Base-by-base conservation (phyloP, 1,140 invertebrate species). In the Mamestra configurata region DNA sequence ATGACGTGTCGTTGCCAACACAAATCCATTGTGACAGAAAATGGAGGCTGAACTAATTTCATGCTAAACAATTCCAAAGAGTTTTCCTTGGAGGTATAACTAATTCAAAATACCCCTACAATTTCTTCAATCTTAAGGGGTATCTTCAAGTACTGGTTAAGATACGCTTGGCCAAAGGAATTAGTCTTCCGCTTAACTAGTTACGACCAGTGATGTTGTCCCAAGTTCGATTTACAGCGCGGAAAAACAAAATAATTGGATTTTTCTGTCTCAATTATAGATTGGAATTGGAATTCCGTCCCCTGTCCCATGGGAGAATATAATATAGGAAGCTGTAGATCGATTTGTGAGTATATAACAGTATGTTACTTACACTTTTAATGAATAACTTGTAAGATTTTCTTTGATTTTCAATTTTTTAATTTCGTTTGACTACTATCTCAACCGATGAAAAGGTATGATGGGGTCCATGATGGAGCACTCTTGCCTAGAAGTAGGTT, bases 211-310 rank as follows among this genome's bases (percentile, higher is more conserved):
- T 15, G 53, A 57, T 57, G 53, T 57, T 57, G 53, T 57, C 53
- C 53, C 20, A 24, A 24, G 3, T 57, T 57, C 22, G 22, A 27
- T 57, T 57, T 27, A 57, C 53, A 27, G 20, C 4, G 31, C n/a
- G 8, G n/a, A 37, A 35, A 61, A 61, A 61, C 59, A 35, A 61
- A 35, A 61, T 35, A 61, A 61, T 61, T 61, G 59, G 59, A 61
- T 61, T 61, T 61, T 61, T 61, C 59, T 59, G 27, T 18, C 31
- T 61, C 59, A 61, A 61, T 61, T 61, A 37, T 61, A 61, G 24
- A 37, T 35, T 31, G 31, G 59, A 35, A 61, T 61, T 61, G 59
- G 59, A n/a, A 61, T 61, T 8, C 15, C 59, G 4, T 3, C 0
- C 10, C 22, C 22, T 8, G 22, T 27, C 59, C 8, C 59, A 18